phyloP scores from a whole-genome alignment of 1,140 invertebrate genomes.

The Apis mellifera region Amel_HAv3.1 CM009931.2:23764001-23764500 shows the following conservation, averaged over 20 bases:
- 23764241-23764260: background rate
- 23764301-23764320: too few species aligned
- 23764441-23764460: too few species aligned
- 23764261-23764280: too few species aligned
- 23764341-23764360: too few species aligned
- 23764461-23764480: too few species aligned
- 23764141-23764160: background rate
- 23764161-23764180: background rate
- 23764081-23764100: slow-evolving; percentile 24
- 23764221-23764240: background rate
- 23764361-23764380: too few species aligned
- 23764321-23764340: too few species aligned
- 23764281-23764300: too few species aligned
- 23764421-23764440: too few species aligned
- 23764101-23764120: background rate
- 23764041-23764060: slow-evolving; percentile 50
- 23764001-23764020: slow-evolving; percentile 64
- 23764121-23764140: background rate
- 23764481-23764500: too few species aligned
- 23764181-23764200: background rate
- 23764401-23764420: too few species aligned
- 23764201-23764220: slow-evolving; percentile 16
- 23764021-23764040: slow-evolving; percentile 65
- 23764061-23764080: slow-evolving; percentile 58
- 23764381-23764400: too few species aligned